These are phyloP conservation scores for Gymnocephalus cernua DNA, from an alignment of 2,113 vertebrate species.

Conservation along the genomic window DNA sequence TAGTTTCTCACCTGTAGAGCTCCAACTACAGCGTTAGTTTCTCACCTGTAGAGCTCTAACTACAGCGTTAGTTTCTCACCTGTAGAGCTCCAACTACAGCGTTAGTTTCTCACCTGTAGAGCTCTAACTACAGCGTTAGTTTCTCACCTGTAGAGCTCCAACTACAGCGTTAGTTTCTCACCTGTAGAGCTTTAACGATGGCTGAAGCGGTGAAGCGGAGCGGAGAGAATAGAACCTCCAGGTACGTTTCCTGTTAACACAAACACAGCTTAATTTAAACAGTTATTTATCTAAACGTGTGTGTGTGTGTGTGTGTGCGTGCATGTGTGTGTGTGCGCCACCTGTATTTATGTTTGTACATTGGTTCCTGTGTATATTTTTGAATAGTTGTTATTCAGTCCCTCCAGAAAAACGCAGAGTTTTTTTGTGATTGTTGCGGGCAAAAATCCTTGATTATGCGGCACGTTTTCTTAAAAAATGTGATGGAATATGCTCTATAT, in stretches of 20 bases:
- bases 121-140: not conserved
- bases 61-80: not conserved
- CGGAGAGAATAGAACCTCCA: slow-evolving; percentile 89
- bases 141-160: slow-evolving; percentile 83
- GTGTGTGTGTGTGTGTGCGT: too few relatives aligned
- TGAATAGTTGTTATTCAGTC: too few relatives aligned
- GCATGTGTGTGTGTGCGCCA: too few relatives aligned
- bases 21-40: not conserved
- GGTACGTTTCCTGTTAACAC: slow-evolving; percentile 88
- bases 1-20: too few relatives aligned
- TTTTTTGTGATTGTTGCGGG: too few relatives aligned
- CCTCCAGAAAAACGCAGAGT: too few relatives aligned
- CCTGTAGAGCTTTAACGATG: slow-evolving; percentile 87
- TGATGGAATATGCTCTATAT: too few relatives aligned
- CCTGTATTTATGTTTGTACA: too few relatives aligned
- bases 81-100: not conserved
- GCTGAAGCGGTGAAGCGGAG: slow-evolving; percentile 89
- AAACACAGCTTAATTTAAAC: not conserved
- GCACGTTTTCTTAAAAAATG: too few relatives aligned
- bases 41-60: not conserved
- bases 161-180: slow-evolving; percentile 55
- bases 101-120: not conserved
- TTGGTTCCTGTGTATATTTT: too few relatives aligned
- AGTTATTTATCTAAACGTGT: too few relatives aligned
- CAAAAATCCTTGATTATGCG: too few relatives aligned